A percentile compares a stretch with the other conserved stretches of the same genome.
These are phyloP conservation scores for Tolypeutes matacus DNA, from an alignment of 2,797 vertebrate genomes.

Conservation along the genomic window DNA sequence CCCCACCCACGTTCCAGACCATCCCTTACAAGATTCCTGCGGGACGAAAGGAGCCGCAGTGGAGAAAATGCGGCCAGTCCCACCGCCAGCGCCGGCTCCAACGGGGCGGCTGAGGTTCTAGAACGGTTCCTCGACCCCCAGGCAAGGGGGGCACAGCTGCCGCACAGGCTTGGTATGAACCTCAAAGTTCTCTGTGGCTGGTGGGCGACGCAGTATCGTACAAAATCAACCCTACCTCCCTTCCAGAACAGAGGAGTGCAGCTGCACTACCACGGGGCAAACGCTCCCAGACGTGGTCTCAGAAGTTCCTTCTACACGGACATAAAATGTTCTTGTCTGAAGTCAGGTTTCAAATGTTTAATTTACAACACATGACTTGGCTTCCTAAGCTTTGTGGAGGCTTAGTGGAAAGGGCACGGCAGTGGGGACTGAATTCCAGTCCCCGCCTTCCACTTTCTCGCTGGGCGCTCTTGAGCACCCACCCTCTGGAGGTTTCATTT, in stretches of 20 bases:
- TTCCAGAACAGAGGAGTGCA: rapidly evolving
- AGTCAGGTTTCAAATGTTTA: neutral
- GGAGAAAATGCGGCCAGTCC: neutral
- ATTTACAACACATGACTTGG: rapidly evolving
- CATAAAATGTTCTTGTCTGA: rapidly evolving
- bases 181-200: neutral
- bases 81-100: rapidly evolving
- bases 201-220: rapidly evolving
- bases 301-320: neutral
- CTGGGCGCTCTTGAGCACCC: neutral
- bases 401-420: rapidly evolving
- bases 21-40: rapidly evolving
- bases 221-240: rapidly evolving
- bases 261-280: rapidly evolving
- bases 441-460: rapidly evolving
- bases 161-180: rapidly evolving
- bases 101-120: rapidly evolving
- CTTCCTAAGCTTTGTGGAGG: neutral
- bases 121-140: rapidly evolving
- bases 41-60: rapidly evolving
- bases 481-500: rapidly evolving
- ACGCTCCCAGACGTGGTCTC: rapidly evolving
- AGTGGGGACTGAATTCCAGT: rapidly evolving
- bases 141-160: rapidly evolving
- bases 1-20: neutral